Evolutionary conservation across 2,113 vertebrate species (phyloP).

Genomic region (Dunckerocampus dactyliophorus): DNA sequence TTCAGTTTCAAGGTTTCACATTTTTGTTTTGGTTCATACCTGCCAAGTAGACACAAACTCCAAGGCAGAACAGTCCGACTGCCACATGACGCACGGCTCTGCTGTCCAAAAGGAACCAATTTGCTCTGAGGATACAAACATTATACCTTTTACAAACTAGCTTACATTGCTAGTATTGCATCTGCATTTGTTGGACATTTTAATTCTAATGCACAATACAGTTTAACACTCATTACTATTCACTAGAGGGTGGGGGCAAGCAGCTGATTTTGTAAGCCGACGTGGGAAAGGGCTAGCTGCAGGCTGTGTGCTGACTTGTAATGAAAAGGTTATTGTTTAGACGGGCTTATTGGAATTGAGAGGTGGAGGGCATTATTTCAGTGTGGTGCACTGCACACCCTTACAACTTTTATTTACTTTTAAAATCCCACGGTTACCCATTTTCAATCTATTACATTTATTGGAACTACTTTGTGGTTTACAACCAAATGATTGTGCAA

Average conservation of each 20-base stretch:
- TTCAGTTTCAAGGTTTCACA: neutral
- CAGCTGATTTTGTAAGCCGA: conserved; percentile 45
- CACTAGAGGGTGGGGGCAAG: conserved; percentile 1
- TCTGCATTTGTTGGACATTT: neutral
- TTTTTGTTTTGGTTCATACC: conserved; percentile 67
- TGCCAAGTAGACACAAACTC: conserved; percentile 82
- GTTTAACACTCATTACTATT: conserved; percentile 28
- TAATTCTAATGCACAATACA: conserved; percentile 14
- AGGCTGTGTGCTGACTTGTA: conserved; percentile 56
- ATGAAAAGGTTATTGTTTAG: conserved; percentile 68
- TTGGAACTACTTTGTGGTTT: too few species aligned
- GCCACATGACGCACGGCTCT: conserved; percentile 78
- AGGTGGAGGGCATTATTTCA: conserved; percentile 23
- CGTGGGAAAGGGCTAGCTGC: conserved; percentile 66
- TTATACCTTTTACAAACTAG: neutral
- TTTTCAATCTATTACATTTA: neutral
- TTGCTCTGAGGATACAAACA: conserved; percentile 71
- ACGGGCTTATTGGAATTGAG: conserved; percentile 38
- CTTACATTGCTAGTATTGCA: neutral
- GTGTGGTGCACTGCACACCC: conserved; percentile 27
- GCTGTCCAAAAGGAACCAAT: conserved; percentile 86
- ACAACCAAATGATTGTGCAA: too few species aligned
- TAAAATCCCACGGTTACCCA: neutral
- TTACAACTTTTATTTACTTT: conserved; percentile 24
- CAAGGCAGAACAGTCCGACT: conserved; percentile 85